A percentile compares a stretch with the other conserved stretches of the same genome.
Conservation (phyloP, 2,888 invertebrate genomes). For the Xanthorhoe spadicearia region DNA sequence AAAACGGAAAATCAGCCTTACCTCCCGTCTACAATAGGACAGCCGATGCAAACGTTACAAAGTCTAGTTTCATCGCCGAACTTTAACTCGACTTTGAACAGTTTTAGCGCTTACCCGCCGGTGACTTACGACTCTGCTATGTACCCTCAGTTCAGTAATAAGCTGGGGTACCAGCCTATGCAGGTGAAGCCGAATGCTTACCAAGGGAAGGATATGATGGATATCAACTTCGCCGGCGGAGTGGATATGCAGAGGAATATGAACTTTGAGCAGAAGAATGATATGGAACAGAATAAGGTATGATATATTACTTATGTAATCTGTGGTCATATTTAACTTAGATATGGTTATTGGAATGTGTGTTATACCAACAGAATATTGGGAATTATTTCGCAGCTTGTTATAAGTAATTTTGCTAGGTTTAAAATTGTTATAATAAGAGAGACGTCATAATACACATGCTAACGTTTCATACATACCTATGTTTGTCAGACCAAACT, state of each 20-base stretch:
- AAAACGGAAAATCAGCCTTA: conserved; percentile 59
- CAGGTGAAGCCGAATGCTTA: conserved; percentile 58
- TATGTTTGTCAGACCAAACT: too few relatives aligned
- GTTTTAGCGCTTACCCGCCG: conserved; percentile 61
- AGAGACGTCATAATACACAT: too few relatives aligned
- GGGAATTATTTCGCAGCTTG: too few relatives aligned
- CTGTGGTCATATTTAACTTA: too few relatives aligned
- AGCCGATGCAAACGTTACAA: conserved; percentile 66
- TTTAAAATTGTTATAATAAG: too few relatives aligned
- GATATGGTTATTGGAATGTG: too few relatives aligned
- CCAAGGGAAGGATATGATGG: conserved; percentile 59
- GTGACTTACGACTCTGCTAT: conserved; percentile 72
- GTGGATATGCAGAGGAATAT: conserved; percentile 62
- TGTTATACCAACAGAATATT: too few relatives aligned
- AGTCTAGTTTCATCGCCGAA: conserved; percentile 66
- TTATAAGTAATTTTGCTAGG: too few relatives aligned
- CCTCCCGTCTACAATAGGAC: conserved; percentile 63
- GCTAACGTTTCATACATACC: too few relatives aligned
- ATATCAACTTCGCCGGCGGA: conserved; percentile 58
- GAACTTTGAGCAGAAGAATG: conserved; percentile 57
- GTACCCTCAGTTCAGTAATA: conserved; percentile 75
- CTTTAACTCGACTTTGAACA: conserved; percentile 70
- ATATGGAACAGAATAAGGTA: conserved; percentile 63
- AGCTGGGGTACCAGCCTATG: conserved; percentile 60
- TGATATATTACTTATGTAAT: too few relatives aligned